Conservation (phyloP, 1,140 invertebrate genomes). For the Oppia nitens region DNA sequence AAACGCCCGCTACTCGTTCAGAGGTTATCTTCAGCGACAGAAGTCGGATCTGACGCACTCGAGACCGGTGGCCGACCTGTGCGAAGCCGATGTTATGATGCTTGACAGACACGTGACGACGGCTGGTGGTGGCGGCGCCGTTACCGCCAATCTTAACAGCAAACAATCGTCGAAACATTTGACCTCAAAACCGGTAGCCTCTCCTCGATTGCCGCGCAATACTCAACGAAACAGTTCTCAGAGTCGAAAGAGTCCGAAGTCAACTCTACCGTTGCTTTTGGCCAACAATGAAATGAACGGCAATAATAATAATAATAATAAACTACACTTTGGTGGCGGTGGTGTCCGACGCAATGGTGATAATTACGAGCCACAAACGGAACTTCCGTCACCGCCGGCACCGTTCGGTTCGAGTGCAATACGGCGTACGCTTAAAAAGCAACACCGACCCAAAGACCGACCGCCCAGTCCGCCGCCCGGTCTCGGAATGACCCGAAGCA, state of each 20-base stretch:
- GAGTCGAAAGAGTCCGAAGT: background rate
- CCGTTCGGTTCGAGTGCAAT: slow-evolving; percentile 19
- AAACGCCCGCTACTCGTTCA: slow-evolving; percentile 13
- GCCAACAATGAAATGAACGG: background rate
- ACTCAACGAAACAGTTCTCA: slow-evolving; percentile 10
- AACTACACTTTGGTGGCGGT: background rate
- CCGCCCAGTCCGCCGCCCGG: slow-evolving; percentile 18
- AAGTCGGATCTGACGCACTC: slow-evolving; percentile 30
- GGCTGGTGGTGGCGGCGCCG: slow-evolving; percentile 10
- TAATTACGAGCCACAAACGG: background rate
- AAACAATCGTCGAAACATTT: slow-evolving; percentile 9
- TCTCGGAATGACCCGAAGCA: slow-evolving; percentile 18
- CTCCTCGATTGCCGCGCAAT: slow-evolving; percentile 17
- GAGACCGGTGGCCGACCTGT: slow-evolving; percentile 19
- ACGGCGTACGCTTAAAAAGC: slow-evolving; percentile 15
- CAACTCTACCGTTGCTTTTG: background rate
- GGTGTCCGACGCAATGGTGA: background rate
- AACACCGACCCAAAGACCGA: slow-evolving; percentile 17
- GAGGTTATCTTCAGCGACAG: slow-evolving; percentile 26
- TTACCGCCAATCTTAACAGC: slow-evolving; percentile 15
- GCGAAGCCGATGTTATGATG: slow-evolving; percentile 17
- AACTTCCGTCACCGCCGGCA: slow-evolving; percentile 16
- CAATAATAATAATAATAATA: background rate
- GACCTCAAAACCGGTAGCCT: slow-evolving; percentile 17
- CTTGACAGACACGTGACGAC: slow-evolving; percentile 14